Evolutionary conservation across 2,113 vertebrate genomes (phyloP).

Genomic region (Laticauda laticaudata): DNA sequence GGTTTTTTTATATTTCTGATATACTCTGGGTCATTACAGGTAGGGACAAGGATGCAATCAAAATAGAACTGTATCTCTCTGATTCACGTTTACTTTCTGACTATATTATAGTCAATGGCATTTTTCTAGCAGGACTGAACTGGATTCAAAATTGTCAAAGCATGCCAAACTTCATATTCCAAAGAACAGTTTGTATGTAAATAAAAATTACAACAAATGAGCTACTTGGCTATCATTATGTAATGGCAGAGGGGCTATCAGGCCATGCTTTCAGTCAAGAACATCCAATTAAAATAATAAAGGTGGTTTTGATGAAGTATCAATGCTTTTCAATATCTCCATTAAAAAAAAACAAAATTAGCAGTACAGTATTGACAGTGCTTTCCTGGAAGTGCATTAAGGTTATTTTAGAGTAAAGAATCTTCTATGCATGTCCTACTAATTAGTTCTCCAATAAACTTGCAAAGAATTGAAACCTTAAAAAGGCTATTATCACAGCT

Average conservation of each 20-base stretch:
- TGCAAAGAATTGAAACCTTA: not conserved
- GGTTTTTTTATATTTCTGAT: too few species aligned
- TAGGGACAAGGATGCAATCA: not conserved
- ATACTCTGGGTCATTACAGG: too few species aligned
- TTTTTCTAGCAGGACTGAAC: slow-evolving; percentile 19
- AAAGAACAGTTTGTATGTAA: slow-evolving; percentile 28
- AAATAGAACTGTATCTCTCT: slow-evolving; percentile 21
- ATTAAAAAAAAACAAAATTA: not conserved
- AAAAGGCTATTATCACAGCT: not conserved
- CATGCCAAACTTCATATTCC: not conserved
- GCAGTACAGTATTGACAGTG: not conserved
- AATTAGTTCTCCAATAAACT: not conserved
- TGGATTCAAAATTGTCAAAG: slow-evolving; percentile 38
- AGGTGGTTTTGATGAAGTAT: not conserved
- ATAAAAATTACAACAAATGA: slow-evolving; percentile 6
- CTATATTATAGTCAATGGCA: not conserved
- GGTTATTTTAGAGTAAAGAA: not conserved
- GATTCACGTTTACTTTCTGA: slow-evolving; percentile 10
- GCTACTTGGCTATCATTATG: not conserved
- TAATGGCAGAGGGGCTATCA: not conserved
- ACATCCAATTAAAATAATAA: slow-evolving; percentile 12
- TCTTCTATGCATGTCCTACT: not conserved
- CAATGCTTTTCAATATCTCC: not conserved
- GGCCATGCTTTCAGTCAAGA: not conserved
- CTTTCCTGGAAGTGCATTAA: not conserved